Conservation (phyloP, 2,888 invertebrate species). For the Drosophila macrospina region DNA sequence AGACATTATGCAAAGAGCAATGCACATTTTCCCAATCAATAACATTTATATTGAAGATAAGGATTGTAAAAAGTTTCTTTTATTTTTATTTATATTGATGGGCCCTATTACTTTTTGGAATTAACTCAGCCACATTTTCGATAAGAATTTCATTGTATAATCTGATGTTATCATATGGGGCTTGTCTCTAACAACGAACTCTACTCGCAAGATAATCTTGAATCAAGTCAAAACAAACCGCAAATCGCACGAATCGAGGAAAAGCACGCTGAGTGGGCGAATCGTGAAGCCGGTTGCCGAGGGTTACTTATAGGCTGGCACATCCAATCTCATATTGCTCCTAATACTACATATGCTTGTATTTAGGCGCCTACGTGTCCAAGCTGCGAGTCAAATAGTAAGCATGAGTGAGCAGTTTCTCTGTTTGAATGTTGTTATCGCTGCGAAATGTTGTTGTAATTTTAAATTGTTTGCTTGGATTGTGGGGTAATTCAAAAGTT, state of each 20-base stretch:
- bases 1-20: no score
- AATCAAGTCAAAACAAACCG: conserved; percentile 13
- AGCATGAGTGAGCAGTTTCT: conserved; percentile 52
- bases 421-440: conserved; percentile 33
- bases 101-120: neutral
- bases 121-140: neutral
- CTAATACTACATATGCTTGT: neutral
- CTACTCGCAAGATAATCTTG: neutral
- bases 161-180: conserved; percentile 2
- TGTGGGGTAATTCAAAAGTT: conserved; percentile 14
- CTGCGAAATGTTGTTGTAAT: conserved; percentile 34
- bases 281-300: neutral
- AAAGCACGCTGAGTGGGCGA: conserved; percentile 16
- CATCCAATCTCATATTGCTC: conserved; percentile 3
- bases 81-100: neutral
- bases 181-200: neutral
- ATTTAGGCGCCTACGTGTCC: conserved; percentile 4
- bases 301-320: conserved; percentile 1
- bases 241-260: neutral
- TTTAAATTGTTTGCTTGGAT: conserved; percentile 15
- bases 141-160: neutral
- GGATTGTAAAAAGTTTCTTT: neutral
- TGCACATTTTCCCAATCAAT: no score
- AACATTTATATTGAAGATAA: neutral
- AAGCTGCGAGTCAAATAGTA: conserved; percentile 34